Evolutionary conservation across 2,113 vertebrate species (phyloP), one percentile per base, ranked within the genome.

Genomic region (Nymphicus hollandicus): DNA sequence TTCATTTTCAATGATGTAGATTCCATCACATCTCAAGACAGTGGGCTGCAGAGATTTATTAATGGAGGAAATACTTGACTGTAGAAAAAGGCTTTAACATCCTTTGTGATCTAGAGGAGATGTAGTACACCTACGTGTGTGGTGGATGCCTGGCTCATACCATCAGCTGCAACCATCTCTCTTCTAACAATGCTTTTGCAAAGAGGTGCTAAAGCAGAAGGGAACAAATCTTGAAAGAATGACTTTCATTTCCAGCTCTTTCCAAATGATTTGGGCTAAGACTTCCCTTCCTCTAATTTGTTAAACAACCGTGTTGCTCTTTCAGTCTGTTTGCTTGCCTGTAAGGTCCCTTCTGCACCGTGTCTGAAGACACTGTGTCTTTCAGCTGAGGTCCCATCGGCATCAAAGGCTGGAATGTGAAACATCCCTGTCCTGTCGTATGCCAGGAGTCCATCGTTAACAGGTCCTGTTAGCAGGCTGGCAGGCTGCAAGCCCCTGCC

Each of bases 361-460:
- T 6, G 33, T 31, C 76, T 33, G 60, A 28, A 53, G 82, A 14
- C 41, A 11, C 47, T 49, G 8, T 74, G 82, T 95, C 93, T 96
- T 93, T 96, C 93, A 96, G 86, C 88, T 52, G 24, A 58, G 91
- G 81, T n/a, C 93, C 88, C 28, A 86, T 43, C 93, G 81, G 82
- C 97, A 96, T 97, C 96, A 97, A 97, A 98, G 97, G 86, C 87
- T 91, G 98, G 97, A 98, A 98, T 98, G 80, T 69, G 78, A 96
- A 97, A 85, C 95, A 98, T 96, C 96, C 85, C 84, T 68, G 91
- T 58, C 46, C 95, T 90, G 86, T 88, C 49, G 9, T 39, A 55
- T 50, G 89, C 95, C 97, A 60, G 77, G 37, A 93, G 94, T 63
- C 87, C 71, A 14, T 73, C 76, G 97, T 49, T 97, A 98, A 98